These are phyloP conservation scores for Drosophila truncata DNA, from an alignment of 1,140 invertebrate species.

Conservation along the genomic window DNA sequence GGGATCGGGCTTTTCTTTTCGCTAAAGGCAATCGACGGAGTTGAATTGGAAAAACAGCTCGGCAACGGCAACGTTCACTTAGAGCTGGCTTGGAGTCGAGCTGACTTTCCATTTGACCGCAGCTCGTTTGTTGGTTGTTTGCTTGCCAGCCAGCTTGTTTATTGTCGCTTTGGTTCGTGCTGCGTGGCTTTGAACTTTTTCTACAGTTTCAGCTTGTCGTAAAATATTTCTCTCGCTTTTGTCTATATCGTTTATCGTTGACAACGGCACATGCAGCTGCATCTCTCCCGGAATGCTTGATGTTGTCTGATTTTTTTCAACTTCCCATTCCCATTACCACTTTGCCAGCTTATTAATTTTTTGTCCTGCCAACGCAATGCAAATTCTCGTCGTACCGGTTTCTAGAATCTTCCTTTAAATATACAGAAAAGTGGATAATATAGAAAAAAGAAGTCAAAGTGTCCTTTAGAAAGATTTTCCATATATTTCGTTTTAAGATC, in stretches of 20 bases:
- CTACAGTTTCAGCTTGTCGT: conserved; percentile 41
- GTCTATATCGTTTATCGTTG: conserved; percentile 38
- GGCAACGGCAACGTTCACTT: conserved; percentile 48
- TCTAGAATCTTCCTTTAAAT: not conserved
- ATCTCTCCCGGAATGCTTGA: conserved; percentile 22
- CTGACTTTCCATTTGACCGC: conserved; percentile 81
- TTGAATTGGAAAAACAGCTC: conserved; percentile 73
- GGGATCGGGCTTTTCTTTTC: conserved; percentile 41
- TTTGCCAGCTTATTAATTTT: conserved; percentile 42
- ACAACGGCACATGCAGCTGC: conserved; percentile 54
- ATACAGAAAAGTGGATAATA: not conserved
- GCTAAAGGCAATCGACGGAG: conserved; percentile 35
- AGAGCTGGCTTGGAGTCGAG: conserved; percentile 24
- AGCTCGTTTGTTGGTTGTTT: conserved; percentile 57
- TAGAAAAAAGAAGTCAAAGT: not conserved
- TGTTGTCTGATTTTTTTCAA: not conserved
- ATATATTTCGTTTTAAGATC: not conserved
- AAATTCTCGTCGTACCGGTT: conserved; percentile 73
- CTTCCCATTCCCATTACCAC: not conserved
- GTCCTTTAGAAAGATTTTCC: not conserved
- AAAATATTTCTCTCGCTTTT: conserved; percentile 53
- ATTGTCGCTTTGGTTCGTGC: conserved; percentile 61
- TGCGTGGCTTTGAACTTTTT: conserved; percentile 72
- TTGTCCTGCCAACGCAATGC: conserved; percentile 20
- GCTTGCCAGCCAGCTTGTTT: conserved; percentile 54